Percentiles rank a stretch among this genome's conserved stretches.
phyloP scores from a whole-genome alignment of 2,113 vertebrate species.

The Urocolius indicus region DNA sequence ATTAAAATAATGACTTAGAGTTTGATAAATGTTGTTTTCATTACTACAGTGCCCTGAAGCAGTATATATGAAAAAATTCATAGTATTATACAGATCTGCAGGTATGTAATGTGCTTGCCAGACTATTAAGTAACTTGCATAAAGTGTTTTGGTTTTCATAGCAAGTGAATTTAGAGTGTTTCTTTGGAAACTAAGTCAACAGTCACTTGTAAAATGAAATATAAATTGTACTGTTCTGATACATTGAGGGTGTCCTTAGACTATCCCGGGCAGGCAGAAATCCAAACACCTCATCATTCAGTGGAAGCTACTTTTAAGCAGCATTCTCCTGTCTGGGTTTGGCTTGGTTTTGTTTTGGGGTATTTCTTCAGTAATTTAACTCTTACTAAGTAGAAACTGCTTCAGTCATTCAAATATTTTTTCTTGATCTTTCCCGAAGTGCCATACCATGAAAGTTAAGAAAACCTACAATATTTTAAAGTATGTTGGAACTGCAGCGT shows the following conservation, averaged over 20 bases:
- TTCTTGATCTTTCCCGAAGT: neutral
- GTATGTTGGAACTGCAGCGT: neutral
- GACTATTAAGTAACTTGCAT: neutral
- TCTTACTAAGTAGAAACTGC: neutral
- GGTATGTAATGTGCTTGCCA: neutral
- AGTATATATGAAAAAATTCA: slow-evolving; percentile 17
- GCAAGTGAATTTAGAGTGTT: neutral
- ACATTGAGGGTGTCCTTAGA: neutral
- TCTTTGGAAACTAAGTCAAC: slow-evolving; percentile 20
- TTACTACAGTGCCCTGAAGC: slow-evolving; percentile 31
- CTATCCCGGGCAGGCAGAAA: neutral
- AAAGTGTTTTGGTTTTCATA: neutral
- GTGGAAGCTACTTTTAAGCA: neutral
- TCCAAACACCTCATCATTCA: neutral
- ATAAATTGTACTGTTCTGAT: neutral
- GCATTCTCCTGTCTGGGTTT: neutral
- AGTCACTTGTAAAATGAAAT: neutral
- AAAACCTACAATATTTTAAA: neutral
- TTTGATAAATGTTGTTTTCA: slow-evolving; percentile 47
- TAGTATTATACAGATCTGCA: neutral
- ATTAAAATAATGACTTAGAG: slow-evolving; percentile 33
- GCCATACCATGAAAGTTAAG: neutral
- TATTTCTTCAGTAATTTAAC: neutral
- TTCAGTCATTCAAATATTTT: neutral
- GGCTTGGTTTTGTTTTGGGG: neutral